Conservation (phyloP, 2,888 invertebrate species). For the Acanthacorydalis orientalis region DNA sequence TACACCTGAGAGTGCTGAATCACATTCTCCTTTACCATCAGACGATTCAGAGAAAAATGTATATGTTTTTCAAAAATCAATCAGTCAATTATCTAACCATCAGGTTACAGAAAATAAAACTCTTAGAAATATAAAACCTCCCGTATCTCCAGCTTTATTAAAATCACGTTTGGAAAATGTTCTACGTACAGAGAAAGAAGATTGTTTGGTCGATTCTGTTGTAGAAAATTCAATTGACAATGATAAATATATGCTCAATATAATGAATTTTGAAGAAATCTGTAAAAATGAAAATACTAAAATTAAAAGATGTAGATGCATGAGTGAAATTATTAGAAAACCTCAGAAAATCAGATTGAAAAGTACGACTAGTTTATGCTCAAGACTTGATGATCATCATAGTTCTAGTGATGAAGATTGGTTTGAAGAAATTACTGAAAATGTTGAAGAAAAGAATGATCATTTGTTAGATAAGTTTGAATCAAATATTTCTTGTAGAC, state of each 20-base stretch:
- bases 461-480: no score
- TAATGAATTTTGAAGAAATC: not conserved
- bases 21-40: slow-evolving; percentile 45
- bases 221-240: not conserved
- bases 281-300: not conserved
- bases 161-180: slow-evolving; percentile 41
- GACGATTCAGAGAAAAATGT: slow-evolving; percentile 25
- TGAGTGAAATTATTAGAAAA: slow-evolving; percentile 19
- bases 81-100: slow-evolving; percentile 9
- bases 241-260: not conserved
- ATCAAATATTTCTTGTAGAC: no score
- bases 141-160: slow-evolving; percentile 44
- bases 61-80: slow-evolving; percentile 15
- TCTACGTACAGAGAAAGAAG: slow-evolving; percentile 11
- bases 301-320: slow-evolving; percentile 1
- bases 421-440: slow-evolving; percentile 24
- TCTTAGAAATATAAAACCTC: slow-evolving; percentile 8
- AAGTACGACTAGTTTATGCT: slow-evolving; percentile 14
- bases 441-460: slow-evolving; percentile 4
- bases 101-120: not conserved
- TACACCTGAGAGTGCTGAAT: slow-evolving; percentile 68
- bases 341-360: slow-evolving; percentile 13
- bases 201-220: no score
- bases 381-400: slow-evolving; percentile 25
- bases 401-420: slow-evolving; percentile 30